These are phyloP conservation scores for Daphoenositta chrysoptera DNA, from an alignment of 2,113 vertebrate genomes.

Conservation along the genomic window DNA sequence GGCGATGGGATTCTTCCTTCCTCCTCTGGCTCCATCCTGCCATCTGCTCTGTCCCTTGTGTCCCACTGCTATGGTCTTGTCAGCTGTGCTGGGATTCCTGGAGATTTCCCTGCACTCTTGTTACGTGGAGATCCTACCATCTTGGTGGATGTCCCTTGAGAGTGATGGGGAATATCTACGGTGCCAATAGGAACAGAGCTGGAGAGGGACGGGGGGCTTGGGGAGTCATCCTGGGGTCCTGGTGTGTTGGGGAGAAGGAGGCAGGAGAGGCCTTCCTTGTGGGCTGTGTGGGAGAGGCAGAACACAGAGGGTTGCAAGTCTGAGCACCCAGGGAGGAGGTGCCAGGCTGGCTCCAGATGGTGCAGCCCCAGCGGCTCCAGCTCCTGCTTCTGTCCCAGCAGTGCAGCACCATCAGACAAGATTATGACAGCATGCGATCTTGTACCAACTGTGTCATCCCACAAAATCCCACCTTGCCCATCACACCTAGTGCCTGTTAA, in stretches of 20 bases:
- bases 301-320: background rate
- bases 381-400: background rate
- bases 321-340: background rate
- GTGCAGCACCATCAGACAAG: background rate
- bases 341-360: background rate
- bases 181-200: background rate
- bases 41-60: accelerated
- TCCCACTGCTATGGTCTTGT: background rate
- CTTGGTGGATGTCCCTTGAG: background rate
- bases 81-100: background rate
- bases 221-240: background rate
- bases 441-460: background rate
- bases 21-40: background rate
- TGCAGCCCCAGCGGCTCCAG: accelerated
- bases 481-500: background rate
- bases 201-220: accelerated
- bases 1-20: background rate
- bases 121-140: background rate
- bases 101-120: background rate
- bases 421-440: too few relatives aligned
- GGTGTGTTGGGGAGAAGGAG: background rate
- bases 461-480: background rate
- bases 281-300: background rate
- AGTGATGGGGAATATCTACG: accelerated
- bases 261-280: background rate